Conservation (phyloP, 2,888 invertebrate species). For the Keiferia lycopersicella region DNA sequence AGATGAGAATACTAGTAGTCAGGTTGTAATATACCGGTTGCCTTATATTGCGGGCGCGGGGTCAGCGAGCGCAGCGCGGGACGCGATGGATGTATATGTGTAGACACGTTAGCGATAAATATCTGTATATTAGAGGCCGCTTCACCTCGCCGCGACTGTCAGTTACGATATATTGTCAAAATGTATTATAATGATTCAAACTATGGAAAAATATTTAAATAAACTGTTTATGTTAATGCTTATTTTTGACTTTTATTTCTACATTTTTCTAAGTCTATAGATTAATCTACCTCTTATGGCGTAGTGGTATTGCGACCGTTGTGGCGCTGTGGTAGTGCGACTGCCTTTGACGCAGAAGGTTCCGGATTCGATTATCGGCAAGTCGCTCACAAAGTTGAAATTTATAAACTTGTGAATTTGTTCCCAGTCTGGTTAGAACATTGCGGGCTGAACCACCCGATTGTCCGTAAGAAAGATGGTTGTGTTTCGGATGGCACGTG, state of each 20-base stretch:
- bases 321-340: no score
- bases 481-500: no score
- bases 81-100: neutral
- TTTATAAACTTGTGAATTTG: no score
- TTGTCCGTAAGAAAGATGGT: no score
- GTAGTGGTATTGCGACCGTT: no score
- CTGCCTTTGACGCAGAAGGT: no score
- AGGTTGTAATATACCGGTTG: conserved; percentile 54
- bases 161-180: conserved; percentile 50
- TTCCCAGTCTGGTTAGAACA: no score
- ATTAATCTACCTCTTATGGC: no score
- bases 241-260: conserved; percentile 44
- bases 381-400: no score
- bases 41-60: conserved; percentile 40
- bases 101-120: conserved; percentile 23
- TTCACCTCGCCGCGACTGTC: conserved; percentile 30
- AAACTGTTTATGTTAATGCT: conserved; percentile 77
- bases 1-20: conserved; percentile 15
- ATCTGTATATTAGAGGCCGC: conserved; percentile 53
- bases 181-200: conserved; percentile 67
- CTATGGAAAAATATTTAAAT: conserved; percentile 72
- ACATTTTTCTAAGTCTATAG: neutral
- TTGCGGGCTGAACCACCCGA: no score
- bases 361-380: no score
- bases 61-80: conserved; percentile 21